Percentiles rank a stretch among this genome's conserved stretches.
These are phyloP conservation scores for Idaea aversata DNA, from an alignment of 2,888 invertebrate species.

Conservation along the genomic window DNA sequence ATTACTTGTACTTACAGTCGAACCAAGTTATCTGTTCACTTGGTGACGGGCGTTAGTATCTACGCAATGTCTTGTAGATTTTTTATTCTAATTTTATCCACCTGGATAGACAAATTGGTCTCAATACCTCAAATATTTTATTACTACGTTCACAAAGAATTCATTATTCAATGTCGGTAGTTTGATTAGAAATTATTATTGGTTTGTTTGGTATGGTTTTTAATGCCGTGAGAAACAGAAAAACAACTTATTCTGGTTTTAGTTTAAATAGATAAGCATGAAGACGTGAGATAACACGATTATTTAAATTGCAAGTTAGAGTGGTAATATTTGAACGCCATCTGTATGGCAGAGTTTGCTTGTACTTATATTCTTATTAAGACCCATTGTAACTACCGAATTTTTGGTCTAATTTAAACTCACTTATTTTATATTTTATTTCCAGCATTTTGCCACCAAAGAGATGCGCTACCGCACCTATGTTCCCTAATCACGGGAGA, in stretches of 20 bases:
- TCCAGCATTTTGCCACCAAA: slow-evolving; percentile 87
- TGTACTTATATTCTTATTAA: too few species aligned
- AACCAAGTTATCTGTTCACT: background rate
- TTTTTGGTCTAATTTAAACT: background rate
- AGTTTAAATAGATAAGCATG: background rate
- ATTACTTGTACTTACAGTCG: slow-evolving; percentile 29
- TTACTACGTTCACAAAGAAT: background rate
- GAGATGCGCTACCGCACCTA: slow-evolving; percentile 88
- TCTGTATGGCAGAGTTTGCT: too few species aligned
- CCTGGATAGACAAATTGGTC: too few species aligned
- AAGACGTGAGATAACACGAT: too few species aligned
- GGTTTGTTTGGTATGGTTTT: background rate
- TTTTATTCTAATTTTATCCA: too few species aligned
- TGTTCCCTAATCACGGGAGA: slow-evolving; percentile 94
- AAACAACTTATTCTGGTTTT: background rate
- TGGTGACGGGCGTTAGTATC: too few species aligned
- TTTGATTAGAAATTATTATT: background rate
- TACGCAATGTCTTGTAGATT: too few species aligned
- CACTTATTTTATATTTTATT: slow-evolving; percentile 29
- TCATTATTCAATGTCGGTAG: background rate
- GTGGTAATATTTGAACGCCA: too few species aligned
- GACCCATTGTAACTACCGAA: too few species aligned
- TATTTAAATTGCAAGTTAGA: too few species aligned
- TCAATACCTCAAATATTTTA: too few species aligned
- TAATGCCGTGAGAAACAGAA: background rate